These are phyloP conservation scores for Neuroscelio doddi DNA, from an alignment of 2,888 invertebrate genomes.

Conservation along the genomic window DNA sequence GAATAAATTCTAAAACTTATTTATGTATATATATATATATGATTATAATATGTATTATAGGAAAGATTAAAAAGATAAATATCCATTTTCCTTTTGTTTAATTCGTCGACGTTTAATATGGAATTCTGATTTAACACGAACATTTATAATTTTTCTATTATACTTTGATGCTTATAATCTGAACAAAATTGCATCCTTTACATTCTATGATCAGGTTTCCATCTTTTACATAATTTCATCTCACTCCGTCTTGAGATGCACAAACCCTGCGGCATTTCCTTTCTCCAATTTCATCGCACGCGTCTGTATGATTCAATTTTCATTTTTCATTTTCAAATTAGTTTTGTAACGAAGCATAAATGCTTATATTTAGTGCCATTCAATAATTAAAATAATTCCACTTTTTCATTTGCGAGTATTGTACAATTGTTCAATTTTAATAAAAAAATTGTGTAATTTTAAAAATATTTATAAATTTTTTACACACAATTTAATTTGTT, in stretches of 20 bases:
- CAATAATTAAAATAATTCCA: neutral
- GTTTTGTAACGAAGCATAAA: constrained; percentile 23
- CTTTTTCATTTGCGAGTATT: no score
- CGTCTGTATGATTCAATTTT: constrained; percentile 35
- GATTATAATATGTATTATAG: neutral
- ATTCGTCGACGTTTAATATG: constrained; percentile 11
- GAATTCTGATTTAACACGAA: constrained; percentile 26
- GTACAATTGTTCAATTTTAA: no score
- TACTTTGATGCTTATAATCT: constrained; percentile 41
- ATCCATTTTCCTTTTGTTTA: no score
- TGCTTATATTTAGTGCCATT: neutral
- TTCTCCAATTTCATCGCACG: constrained; percentile 47
- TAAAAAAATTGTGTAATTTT: no score
- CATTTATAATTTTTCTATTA: constrained; percentile 34
- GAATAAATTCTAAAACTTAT: no score
- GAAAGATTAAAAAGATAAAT: no score
- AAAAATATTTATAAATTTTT: no score
- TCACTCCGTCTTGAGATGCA: constrained; percentile 40
- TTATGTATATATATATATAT: no score
- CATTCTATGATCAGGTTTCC: constrained; percentile 46
- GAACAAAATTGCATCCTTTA: constrained; percentile 46
- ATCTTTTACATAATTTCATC: constrained; percentile 46
- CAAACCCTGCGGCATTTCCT: constrained; percentile 36
- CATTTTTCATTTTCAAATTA: constrained; percentile 43
- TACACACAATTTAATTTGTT: no score